Evolutionary conservation across 2,888 invertebrate genomes (phyloP).

Genomic region (Anthophora plumipes): DNA sequence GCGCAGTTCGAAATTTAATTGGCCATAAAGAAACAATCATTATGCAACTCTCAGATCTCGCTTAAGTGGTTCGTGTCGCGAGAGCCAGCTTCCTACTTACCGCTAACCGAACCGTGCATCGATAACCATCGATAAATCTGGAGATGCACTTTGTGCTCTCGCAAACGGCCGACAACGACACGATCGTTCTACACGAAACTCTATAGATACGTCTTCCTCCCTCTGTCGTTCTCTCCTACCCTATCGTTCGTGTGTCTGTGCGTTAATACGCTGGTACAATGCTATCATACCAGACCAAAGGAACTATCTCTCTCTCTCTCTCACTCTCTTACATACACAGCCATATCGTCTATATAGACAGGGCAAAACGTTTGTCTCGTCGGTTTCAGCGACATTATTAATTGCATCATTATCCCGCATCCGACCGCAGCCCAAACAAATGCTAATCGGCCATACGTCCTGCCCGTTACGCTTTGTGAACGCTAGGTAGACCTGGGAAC

Average conservation of each 20-base stretch:
- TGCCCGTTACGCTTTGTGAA: conserved; percentile 26
- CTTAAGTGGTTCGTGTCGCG: conserved; percentile 41
- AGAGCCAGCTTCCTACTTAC: conserved; percentile 34
- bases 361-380: conserved; percentile 51
- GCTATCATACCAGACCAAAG: conserved; percentile 10
- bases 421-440: conserved; percentile 61
- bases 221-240: neutral
- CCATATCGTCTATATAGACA: neutral
- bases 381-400: conserved; percentile 67
- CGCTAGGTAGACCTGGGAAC: neutral
- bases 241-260: neutral
- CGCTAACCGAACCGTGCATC: conserved; percentile 53
- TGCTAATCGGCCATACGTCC: conserved; percentile 58
- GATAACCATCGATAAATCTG: conserved; percentile 53
- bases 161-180: conserved; percentile 40
- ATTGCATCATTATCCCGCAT: conserved; percentile 63
- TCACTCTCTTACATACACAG: no score
- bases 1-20: conserved; percentile 43
- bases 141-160: conserved; percentile 43
- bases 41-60: conserved; percentile 43
- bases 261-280: conserved; percentile 20
- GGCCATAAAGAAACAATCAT: conserved; percentile 52
- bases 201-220: neutral
- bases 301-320: no score
- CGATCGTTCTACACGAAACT: conserved; percentile 8